These are phyloP conservation scores for Sarcophaga rosellei DNA, from an alignment of 2,888 invertebrate genomes.

Conservation along the genomic window DNA sequence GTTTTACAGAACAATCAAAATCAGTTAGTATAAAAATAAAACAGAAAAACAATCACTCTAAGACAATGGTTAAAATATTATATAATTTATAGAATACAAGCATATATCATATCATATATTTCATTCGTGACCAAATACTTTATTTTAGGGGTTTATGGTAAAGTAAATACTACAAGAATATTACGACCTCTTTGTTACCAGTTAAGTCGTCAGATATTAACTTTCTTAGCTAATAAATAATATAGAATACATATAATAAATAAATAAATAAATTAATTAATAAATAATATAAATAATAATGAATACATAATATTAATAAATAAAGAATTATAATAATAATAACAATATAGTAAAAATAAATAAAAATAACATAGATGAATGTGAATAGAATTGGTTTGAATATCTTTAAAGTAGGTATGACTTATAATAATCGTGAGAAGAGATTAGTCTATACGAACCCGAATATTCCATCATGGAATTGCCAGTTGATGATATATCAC, in stretches of 20 bases:
- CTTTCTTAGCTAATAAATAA: neutral
- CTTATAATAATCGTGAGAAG: neutral
- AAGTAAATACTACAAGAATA: neutral
- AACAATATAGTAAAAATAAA: slow-evolving; percentile 5
- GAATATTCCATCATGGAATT: slow-evolving; percentile 92
- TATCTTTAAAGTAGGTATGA: neutral
- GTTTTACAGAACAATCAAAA: neutral
- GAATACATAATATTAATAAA: neutral
- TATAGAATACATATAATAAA: neutral
- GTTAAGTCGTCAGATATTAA: neutral
- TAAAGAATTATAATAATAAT: slow-evolving; percentile 22
- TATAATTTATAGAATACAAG: neutral
- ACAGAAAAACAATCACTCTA: neutral
- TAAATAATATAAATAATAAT: neutral
- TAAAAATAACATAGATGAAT: slow-evolving; percentile 21
- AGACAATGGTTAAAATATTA: neutral
- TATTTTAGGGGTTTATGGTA: neutral
- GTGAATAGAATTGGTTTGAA: slow-evolving; percentile 22
- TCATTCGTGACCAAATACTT: neutral
- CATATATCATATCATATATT: neutral
- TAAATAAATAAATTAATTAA: neutral
- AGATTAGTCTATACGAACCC: slow-evolving; percentile 83
- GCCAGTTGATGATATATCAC: slow-evolving; percentile 92
- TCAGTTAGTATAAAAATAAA: neutral
- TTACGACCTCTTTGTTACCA: neutral